Conservation (phyloP, 2,888 invertebrate genomes). For the Tachina grossa region DNA sequence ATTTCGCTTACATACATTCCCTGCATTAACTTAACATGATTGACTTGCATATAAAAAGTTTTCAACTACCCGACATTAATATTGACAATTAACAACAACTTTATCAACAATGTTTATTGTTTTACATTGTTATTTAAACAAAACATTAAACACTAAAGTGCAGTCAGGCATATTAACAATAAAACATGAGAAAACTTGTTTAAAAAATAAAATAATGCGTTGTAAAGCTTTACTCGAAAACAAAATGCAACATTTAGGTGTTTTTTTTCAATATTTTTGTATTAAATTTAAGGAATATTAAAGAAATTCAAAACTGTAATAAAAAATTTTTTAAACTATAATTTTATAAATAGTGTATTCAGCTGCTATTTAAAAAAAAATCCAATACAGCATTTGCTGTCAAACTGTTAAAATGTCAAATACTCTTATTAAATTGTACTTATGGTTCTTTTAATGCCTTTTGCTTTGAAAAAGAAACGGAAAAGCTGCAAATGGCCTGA, state of each 20-base stretch:
- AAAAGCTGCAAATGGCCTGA: slow-evolving; percentile 47
- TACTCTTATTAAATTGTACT: slow-evolving; percentile 30
- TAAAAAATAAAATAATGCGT: slow-evolving; percentile 14
- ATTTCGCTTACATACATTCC: slow-evolving; percentile 15
- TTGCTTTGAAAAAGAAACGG: not conserved
- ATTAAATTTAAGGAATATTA: slow-evolving; percentile 22
- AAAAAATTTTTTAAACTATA: not conserved
- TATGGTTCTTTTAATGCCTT: slow-evolving; percentile 11
- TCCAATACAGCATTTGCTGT: slow-evolving; percentile 8
- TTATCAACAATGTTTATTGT: slow-evolving; percentile 37
- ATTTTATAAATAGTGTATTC: not conserved
- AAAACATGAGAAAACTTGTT: slow-evolving; percentile 37
- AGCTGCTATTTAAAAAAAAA: slow-evolving; percentile 25
- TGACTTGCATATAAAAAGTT: slow-evolving; percentile 18
- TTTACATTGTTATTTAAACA: slow-evolving; percentile 39
- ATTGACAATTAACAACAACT: slow-evolving; percentile 53
- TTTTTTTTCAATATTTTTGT: not conserved
- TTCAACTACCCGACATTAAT: slow-evolving; percentile 5
- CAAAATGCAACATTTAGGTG: not conserved
- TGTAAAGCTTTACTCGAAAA: slow-evolving; percentile 6
- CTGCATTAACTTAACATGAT: slow-evolving; percentile 35
- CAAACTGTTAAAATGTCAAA: slow-evolving; percentile 35
- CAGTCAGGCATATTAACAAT: slow-evolving; percentile 58
- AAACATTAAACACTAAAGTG: slow-evolving; percentile 58
- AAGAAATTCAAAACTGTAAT: not conserved